A percentile compares a stretch with the other conserved stretches of the same genome.
Evolutionary conservation across 2,888 invertebrate genomes (phyloP).

Genomic region (Cheilosia soror): DNA sequence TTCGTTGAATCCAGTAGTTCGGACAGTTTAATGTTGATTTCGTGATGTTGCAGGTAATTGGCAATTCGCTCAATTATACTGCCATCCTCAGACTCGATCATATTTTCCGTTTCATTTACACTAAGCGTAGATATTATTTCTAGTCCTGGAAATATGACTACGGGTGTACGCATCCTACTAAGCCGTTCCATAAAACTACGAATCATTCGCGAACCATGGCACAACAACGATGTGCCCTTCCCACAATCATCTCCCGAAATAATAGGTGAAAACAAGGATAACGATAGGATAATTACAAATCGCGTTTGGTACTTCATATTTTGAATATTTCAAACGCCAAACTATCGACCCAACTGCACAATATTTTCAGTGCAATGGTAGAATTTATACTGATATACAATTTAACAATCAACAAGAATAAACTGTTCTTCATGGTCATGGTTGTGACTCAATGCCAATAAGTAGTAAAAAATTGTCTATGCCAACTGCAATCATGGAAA

Average conservation of each 20-base stretch:
- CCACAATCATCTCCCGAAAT: constrained; percentile 23
- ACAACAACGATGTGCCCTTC: constrained; percentile 81
- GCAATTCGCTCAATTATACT: constrained; percentile 85
- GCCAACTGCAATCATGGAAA: not conserved
- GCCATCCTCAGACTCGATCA: constrained; percentile 2
- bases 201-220: constrained; percentile 85
- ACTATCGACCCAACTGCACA: constrained; percentile 45
- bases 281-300: not conserved
- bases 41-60: constrained; percentile 89
- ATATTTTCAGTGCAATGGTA: constrained; percentile 14
- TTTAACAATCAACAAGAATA: constrained; percentile 60
- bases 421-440: constrained; percentile 57
- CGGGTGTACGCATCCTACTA: constrained; percentile 80
- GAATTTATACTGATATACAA: constrained; percentile 53
- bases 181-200: constrained; percentile 85
- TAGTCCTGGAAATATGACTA: constrained; percentile 81
- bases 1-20: constrained; percentile 87
- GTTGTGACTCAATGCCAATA: constrained; percentile 24
- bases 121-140: constrained; percentile 82
- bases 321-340: constrained; percentile 6
- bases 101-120: constrained; percentile 36
- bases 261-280: not conserved
- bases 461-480: constrained; percentile 2
- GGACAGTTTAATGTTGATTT: constrained; percentile 89
- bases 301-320: constrained; percentile 30